phyloP scores from a whole-genome alignment of 2,888 invertebrate genomes.

The Lochmaea crataegi region DNA sequence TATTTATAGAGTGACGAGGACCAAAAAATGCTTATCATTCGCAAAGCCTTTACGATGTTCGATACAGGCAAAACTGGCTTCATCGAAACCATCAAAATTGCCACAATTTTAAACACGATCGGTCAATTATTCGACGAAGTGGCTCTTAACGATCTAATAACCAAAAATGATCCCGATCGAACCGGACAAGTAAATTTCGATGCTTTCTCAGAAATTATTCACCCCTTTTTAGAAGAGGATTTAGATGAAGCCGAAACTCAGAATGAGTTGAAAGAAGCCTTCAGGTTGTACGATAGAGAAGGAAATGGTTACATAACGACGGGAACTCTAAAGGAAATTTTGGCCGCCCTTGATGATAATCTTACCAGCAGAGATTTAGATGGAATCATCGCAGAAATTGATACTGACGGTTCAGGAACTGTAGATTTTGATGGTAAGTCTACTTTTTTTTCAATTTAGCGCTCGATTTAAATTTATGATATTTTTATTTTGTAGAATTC shows the following conservation, averaged over 20 bases:
- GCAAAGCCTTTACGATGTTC: slow-evolving; percentile 97
- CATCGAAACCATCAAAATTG: slow-evolving; percentile 91
- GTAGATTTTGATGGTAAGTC: slow-evolving; percentile 96
- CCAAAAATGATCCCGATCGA: slow-evolving; percentile 91
- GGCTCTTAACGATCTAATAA: slow-evolving; percentile 89
- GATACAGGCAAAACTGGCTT: slow-evolving; percentile 93
- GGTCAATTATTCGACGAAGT: slow-evolving; percentile 94
- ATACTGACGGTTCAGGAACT: slow-evolving; percentile 97
- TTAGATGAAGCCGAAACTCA: slow-evolving; percentile 97
- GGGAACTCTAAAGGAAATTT: slow-evolving; percentile 90
- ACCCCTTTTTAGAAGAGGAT: slow-evolving; percentile 94
- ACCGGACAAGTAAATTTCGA: slow-evolving; percentile 94
- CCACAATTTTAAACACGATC: slow-evolving; percentile 93
- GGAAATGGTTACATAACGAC: slow-evolving; percentile 95
- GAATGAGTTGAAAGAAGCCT: slow-evolving; percentile 97
- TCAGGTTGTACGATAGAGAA: slow-evolving; percentile 96
- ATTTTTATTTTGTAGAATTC: slow-evolving; percentile 73
- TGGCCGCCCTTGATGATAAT: slow-evolving; percentile 93
- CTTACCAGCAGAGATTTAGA: slow-evolving; percentile 92
- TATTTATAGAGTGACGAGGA: slow-evolving; percentile 67
- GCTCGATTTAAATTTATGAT: background rate
- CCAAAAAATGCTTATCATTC: slow-evolving; percentile 89
- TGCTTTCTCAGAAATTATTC: slow-evolving; percentile 91
- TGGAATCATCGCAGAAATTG: slow-evolving; percentile 97
- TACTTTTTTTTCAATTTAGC: background rate